These are phyloP conservation scores for Gallinago solitaria DNA, from an alignment of 2,797 vertebrate genomes.

Conservation along the genomic window DNA sequence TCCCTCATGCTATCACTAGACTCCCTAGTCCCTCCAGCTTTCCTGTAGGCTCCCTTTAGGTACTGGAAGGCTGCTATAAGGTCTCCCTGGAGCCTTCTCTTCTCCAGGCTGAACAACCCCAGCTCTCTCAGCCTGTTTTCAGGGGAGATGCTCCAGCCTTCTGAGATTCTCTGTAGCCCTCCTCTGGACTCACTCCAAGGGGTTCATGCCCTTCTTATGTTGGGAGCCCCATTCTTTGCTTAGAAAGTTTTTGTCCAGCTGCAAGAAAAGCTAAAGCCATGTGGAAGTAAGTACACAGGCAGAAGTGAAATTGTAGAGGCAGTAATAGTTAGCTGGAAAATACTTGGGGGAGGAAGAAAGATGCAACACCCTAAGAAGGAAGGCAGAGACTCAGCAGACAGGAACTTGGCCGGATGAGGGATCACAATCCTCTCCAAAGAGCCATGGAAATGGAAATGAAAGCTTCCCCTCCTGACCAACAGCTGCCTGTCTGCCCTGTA, in stretches of 20 bases:
- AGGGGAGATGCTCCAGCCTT: neutral
- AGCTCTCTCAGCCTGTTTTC: neutral
- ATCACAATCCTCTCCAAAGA: neutral
- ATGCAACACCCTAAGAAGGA: neutral
- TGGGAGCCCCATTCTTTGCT: neutral
- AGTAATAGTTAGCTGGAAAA: neutral
- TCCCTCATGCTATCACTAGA: neutral
- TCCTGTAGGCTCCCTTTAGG: neutral
- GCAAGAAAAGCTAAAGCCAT: neutral
- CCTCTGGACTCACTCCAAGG: neutral
- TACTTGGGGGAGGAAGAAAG: neutral
- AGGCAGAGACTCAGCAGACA: neutral
- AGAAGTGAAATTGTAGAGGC: neutral
- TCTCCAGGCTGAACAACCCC: neutral
- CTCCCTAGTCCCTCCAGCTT: neutral
- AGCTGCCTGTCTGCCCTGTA: neutral
- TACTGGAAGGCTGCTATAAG: neutral
- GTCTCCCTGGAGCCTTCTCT: neutral
- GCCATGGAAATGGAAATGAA: neutral
- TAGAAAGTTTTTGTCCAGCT: neutral
- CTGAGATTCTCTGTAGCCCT: neutral
- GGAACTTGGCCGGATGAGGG: rapidly evolving
- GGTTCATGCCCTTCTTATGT: neutral
- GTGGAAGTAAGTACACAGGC: neutral
- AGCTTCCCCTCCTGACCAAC: neutral